A percentile compares a stretch with the other conserved stretches of the same genome.
Conservation (phyloP, 2,797 vertebrate species). For the Cuniculus paca region DNA sequence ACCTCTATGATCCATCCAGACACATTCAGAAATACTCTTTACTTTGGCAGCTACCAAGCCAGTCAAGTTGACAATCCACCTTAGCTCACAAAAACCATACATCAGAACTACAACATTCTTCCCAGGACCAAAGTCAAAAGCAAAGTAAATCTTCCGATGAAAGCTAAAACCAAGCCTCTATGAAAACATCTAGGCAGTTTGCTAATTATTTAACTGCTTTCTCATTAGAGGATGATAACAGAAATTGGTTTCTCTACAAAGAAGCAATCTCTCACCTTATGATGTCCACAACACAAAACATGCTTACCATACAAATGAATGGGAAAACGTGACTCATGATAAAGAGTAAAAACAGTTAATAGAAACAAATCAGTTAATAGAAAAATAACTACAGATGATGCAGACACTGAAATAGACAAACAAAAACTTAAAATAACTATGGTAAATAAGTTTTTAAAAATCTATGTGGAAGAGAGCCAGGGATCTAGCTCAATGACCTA, state of each 20-base stretch:
- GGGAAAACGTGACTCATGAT: not conserved
- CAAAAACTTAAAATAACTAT: not conserved
- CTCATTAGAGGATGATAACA: not conserved
- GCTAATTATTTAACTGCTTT: constrained; percentile 9
- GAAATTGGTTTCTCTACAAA: not conserved
- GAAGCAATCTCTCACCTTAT: not conserved
- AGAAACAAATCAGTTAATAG: not conserved
- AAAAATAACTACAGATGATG: not conserved
- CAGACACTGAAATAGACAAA: not conserved
- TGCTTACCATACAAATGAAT: not conserved
- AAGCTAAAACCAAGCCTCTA: not conserved
- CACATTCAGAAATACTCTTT: not conserved
- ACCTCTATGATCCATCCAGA: not conserved
- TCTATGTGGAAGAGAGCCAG: not conserved
- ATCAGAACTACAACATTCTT: not conserved
- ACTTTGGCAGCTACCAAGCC: not conserved
- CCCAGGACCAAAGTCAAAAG: not conserved
- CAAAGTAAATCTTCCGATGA: constrained; percentile 12
- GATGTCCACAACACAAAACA: not conserved
- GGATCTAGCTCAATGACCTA: too few relatives aligned
- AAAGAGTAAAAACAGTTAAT: not conserved
- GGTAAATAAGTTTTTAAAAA: not conserved
- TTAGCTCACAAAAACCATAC: not conserved
- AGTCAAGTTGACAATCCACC: not conserved
- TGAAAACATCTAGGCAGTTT: not conserved